These are phyloP conservation scores for Malurus elegans DNA, from an alignment of 2,113 vertebrate species.

Conservation along the genomic window DNA sequence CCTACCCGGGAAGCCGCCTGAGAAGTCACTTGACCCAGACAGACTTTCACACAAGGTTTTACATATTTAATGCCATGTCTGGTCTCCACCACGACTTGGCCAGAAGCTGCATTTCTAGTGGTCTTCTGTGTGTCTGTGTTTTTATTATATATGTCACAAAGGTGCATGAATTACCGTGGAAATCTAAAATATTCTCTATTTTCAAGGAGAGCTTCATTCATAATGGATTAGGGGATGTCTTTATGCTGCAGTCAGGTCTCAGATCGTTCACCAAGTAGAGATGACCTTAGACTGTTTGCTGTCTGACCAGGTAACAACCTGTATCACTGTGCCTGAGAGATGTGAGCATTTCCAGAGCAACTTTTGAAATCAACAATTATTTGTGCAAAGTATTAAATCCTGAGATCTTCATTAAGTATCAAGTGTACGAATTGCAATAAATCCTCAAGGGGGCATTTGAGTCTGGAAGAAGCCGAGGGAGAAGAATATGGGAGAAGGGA, in stretches of 20 bases:
- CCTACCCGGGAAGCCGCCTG: not conserved
- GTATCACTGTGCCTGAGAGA: not conserved
- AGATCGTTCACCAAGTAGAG: not conserved
- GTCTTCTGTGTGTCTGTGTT: not conserved
- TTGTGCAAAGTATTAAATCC: not conserved
- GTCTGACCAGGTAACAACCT: not conserved
- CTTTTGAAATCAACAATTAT: not conserved
- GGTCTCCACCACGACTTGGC: not conserved
- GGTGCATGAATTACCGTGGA: not conserved
- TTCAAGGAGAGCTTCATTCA: not conserved
- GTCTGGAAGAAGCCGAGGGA: not conserved
- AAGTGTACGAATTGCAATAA: not conserved
- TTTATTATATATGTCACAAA: not conserved
- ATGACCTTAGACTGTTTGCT: not conserved
- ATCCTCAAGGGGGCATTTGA: not conserved
- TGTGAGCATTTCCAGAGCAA: not conserved
- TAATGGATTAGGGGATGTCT: not conserved
- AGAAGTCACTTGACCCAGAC: not conserved
- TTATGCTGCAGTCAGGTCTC: not conserved
- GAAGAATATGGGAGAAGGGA: not conserved
- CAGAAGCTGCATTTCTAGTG: not conserved
- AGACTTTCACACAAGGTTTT: not conserved
- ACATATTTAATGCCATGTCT: not conserved
- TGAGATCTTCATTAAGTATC: not conserved
- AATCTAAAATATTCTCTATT: not conserved